Base-by-base conservation (phyloP, 2,888 invertebrate species). In the Acrobeloides nanus region DNA sequence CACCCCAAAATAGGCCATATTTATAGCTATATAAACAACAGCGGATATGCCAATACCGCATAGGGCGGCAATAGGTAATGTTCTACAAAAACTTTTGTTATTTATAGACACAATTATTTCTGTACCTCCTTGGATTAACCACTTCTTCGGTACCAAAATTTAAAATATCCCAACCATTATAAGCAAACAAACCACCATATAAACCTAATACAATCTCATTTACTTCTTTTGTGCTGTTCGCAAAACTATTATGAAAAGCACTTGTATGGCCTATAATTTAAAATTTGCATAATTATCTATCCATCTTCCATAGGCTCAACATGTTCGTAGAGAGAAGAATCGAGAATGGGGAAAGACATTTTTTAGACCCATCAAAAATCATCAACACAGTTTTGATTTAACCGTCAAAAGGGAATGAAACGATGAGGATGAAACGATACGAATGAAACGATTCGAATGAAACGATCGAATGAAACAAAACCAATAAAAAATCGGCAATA, bases 1-100 rank as follows among this genome's bases (percentile, higher is more conserved):
- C 17, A 89, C 86, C 1, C 85, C 84, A 75, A 89, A 88, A 77
- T 90, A 90, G 29, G 89, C 87, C 60, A 89, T 80, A 76, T 90
- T 90, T 7, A 88, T 86, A 68, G 87, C 75, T 39, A 87, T 86
- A 76, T 89, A 90, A 48, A 89, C 57, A 5, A 53, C 29, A 1
- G 63, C 62, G 1, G 68, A 59, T 10, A 64, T 59, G 2, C 37
- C 41, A 7, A 68, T 65, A 21, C 68, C 67, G 39, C 57, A 48
- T 33, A 65, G 49, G 3, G 62, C 64, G 3, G 67, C 64, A 23
- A 68, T 55, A 5, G 68, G 68, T 7, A 68, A 35, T 2, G 61
- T 68, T 46, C 66, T 65, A 46, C 25, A 59, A 35, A n/a, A 5
- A 5, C 5, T 27, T 35, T n/a, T 35, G 23, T 23, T 10, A n/a